Evolutionary conservation across 92 coral and sea anemone species (phyloP), one percentile per base, ranked within the genome.

Genomic region (Chrysogorgia sp.): DNA sequence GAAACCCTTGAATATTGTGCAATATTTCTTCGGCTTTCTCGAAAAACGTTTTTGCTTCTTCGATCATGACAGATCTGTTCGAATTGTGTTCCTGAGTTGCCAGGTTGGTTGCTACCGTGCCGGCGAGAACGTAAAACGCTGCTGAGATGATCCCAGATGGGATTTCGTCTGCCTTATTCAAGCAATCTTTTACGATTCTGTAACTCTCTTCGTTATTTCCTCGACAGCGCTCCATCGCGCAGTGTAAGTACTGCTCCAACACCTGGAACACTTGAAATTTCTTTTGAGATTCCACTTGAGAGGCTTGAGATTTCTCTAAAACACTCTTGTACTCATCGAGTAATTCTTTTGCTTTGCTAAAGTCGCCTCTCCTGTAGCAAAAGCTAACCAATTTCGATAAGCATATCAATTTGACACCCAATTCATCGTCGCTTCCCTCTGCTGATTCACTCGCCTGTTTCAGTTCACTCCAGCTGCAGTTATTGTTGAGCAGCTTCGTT

Each of bases 191-290:
- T 19, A 64, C 81, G 19, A 82, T 82, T 28, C 71, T 32, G 31
- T 71, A 60, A 61, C 86, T 72, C 34, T 62, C 28, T 25, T 61
- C 15, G 34, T 82, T 40, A 33, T 82, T 31, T 40, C 86, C 81
- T 30, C 68, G 56, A 40, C 71, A 71, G 24, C 86, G 71, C 71
- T 82, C 81, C 74, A 59, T 29, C 21, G 77, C 60, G 14, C 63
- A 82, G 43, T 14, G 71, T n/a, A 82, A 29, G 33, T 71, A 68
- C 20, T 45, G 60, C 47, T 56, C 53, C 80, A 67, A 56, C n/a
- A 72, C 79, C 24, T 82, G 41, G 61, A 82, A 82, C 35, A 31
- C 53, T 9, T 26, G 40, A 32, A 12, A 24, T 8, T 53, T 41
- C 3, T 14, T 25, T 17, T 31, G 49, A 32, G 25, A 17, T 48